These are phyloP conservation scores for Conchocele bisecta DNA, from an alignment of 2,888 invertebrate species.

Conservation along the genomic window DNA sequence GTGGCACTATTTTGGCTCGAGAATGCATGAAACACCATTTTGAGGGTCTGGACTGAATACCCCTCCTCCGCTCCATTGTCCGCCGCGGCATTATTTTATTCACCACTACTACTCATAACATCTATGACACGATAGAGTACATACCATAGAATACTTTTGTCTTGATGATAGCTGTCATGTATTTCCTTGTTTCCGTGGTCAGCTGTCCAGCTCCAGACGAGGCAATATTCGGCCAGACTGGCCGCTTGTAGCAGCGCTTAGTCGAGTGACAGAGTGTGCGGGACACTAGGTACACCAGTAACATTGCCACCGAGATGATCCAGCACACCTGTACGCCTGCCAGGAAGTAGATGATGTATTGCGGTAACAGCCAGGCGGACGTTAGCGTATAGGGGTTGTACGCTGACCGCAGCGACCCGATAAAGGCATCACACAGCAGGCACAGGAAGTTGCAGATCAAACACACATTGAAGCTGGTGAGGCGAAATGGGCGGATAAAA, in stretches of 20 bases:
- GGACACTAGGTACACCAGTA: constrained; percentile 64
- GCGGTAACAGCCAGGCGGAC: constrained; percentile 69
- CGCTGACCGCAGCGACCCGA: constrained; percentile 68
- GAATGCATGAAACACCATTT: too few species aligned
- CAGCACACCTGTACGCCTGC: constrained; percentile 63
- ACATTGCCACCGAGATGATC: constrained; percentile 55
- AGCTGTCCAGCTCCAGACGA: constrained; percentile 67
- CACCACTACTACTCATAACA: too few species aligned
- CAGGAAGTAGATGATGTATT: constrained; percentile 67
- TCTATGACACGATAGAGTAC: too few species aligned
- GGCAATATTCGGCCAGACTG: constrained; percentile 77
- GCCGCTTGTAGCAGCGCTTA: constrained; percentile 61
- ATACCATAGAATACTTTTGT: constrained; percentile 74
- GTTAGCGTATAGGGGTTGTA: constrained; percentile 65
- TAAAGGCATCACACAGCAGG: constrained; percentile 65
- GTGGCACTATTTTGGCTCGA: too few species aligned
- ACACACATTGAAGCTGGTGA: constrained; percentile 72
- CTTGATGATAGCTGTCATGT: constrained; percentile 75
- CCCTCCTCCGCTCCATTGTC: too few species aligned
- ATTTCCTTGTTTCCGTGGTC: constrained; percentile 75
- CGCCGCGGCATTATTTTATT: too few species aligned
- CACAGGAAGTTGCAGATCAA: constrained; percentile 66
- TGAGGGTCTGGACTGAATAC: too few species aligned
- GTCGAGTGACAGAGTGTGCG: constrained; percentile 62
- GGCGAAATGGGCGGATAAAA: constrained; percentile 72